Evolutionary conservation across 2,113 vertebrate genomes (phyloP).

Genomic region (Leucopsar rothschildi): DNA sequence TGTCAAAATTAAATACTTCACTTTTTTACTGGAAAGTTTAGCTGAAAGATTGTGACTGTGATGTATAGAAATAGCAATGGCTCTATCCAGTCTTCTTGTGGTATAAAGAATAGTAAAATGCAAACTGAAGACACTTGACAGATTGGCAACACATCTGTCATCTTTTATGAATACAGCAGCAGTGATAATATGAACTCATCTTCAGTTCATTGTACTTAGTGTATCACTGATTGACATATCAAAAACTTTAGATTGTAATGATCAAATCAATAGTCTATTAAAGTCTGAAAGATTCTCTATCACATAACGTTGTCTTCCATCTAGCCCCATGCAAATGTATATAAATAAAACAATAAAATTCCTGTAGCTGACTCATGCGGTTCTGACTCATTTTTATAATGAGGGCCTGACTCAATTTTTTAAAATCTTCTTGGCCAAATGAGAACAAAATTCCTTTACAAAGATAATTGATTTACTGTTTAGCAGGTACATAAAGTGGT

Average conservation of each 20-base stretch:
- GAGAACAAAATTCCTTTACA: not conserved
- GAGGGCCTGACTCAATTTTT: not conserved
- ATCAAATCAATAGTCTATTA: not conserved
- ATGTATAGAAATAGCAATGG: not conserved
- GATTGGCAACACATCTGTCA: not conserved
- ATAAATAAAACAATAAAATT: conserved; percentile 17
- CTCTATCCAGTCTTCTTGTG: not conserved
- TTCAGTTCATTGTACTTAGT: not conserved
- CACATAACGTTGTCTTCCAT: not conserved
- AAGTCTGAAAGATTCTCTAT: not conserved
- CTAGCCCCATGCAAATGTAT: not conserved
- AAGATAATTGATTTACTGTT: not conserved
- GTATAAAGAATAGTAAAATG: not conserved
- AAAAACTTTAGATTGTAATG: not conserved
- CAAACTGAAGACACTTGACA: not conserved
- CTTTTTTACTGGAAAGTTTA: not conserved
- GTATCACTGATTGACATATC: not conserved
- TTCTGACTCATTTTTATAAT: conserved; percentile 18
- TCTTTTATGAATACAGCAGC: not conserved
- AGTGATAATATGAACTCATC: not conserved
- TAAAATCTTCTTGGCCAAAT: not conserved
- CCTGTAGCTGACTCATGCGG: not conserved
- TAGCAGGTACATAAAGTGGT: not conserved
- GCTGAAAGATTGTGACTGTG: not conserved
- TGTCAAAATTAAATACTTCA: not conserved